Percentiles rank a stretch among this genome's conserved stretches.
Conservation (phyloP, 2,888 invertebrate species). For the Ophraella communa region DNA sequence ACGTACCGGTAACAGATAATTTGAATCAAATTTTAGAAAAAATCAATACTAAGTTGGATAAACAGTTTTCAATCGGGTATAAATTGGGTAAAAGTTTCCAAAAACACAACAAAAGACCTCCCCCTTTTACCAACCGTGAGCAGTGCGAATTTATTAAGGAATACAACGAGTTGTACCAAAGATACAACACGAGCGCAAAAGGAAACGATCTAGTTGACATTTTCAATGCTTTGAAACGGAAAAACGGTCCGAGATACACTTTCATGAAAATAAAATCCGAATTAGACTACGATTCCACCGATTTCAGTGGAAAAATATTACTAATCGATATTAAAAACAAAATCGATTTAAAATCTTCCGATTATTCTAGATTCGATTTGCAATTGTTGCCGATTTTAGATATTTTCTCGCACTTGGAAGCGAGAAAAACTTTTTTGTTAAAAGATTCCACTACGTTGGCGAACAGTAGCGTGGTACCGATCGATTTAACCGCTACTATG, state of each 20-base stretch:
- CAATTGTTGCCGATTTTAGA: constrained; percentile 49
- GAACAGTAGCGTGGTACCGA: constrained; percentile 44
- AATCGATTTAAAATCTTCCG: constrained; percentile 2
- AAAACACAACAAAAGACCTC: constrained; percentile 49
- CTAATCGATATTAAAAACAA: neutral
- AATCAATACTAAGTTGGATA: constrained; percentile 49
- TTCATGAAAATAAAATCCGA: constrained; percentile 45
- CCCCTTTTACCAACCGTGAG: constrained; percentile 47
- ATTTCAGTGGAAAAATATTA: constrained; percentile 38
- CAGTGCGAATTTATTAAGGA: constrained; percentile 45
- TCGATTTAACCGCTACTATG: constrained; percentile 46
- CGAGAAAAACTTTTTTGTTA: constrained; percentile 15
- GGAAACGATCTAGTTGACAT: constrained; percentile 35
- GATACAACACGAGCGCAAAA: constrained; percentile 43
- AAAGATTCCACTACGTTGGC: constrained; percentile 1
- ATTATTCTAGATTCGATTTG: constrained; percentile 38
- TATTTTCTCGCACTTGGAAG: constrained; percentile 42
- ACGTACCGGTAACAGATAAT: constrained; percentile 30
- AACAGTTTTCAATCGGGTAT: constrained; percentile 50
- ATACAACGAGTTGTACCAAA: constrained; percentile 39
- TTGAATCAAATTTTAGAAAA: constrained; percentile 41
- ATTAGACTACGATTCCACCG: constrained; percentile 40
- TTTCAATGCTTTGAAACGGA: constrained; percentile 35
- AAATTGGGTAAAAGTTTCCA: constrained; percentile 53
- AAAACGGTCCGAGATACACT: constrained; percentile 30